phyloP scores from a whole-genome alignment of 2,113 vertebrate species.

The Raphicerus campestris region DNA sequence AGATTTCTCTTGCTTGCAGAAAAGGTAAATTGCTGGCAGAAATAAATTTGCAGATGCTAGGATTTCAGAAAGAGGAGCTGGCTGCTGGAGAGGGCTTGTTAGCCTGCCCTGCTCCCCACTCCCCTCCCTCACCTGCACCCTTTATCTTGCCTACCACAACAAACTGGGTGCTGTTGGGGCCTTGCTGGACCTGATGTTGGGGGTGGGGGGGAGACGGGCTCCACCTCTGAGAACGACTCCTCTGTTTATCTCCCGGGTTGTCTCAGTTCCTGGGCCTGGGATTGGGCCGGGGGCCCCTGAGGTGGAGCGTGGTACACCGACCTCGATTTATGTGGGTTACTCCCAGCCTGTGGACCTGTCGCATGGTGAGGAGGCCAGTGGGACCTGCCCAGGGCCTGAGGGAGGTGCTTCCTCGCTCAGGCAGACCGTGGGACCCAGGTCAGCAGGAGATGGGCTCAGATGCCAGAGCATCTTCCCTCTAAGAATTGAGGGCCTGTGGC shows the following conservation, averaged over 20 bases:
- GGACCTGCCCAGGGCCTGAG: neutral
- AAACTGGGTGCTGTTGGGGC: neutral
- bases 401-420: neutral
- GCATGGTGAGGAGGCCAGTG: neutral
- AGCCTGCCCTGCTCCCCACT: neutral
- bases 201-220: neutral
- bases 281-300: neutral
- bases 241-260: neutral
- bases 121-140: neutral
- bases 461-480: neutral
- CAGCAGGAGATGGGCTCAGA: neutral
- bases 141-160: neutral
- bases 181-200: neutral
- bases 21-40: constrained; percentile 75
- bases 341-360: neutral
- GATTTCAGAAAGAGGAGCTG: constrained; percentile 61
- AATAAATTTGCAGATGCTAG: constrained; percentile 76
- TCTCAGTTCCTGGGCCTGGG: constrained; percentile 32
- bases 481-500: neutral
- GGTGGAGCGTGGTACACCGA: neutral
- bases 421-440: neutral
- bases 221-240: neutral
- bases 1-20: constrained; percentile 72
- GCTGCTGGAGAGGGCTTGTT: constrained; percentile 36
- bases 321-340: constrained; percentile 60